These are phyloP conservation scores for Sapajus apella DNA, from an alignment of 2,113 vertebrate genomes.

Conservation along the genomic window DNA sequence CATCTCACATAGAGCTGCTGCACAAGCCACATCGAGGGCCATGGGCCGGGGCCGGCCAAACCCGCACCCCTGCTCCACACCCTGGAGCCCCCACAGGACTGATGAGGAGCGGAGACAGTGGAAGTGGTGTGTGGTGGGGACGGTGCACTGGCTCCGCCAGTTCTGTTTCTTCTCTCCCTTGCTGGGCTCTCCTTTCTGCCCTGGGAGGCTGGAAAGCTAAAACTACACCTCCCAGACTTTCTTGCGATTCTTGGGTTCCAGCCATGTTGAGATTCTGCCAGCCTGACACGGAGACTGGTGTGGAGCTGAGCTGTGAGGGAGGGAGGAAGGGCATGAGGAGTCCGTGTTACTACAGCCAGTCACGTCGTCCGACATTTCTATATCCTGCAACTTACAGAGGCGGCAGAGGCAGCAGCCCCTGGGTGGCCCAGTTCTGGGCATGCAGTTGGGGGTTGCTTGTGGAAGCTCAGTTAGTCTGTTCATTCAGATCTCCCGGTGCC, in stretches of 20 bases:
- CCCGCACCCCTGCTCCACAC: not conserved
- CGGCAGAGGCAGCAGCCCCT: not conserved
- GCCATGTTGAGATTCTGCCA: not conserved
- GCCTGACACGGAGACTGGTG: not conserved
- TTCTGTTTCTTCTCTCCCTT: no score
- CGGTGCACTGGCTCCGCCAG: rapidly evolving
- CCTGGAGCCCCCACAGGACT: no score
- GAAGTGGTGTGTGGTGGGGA: not conserved
- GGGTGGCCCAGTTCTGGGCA: rapidly evolving
- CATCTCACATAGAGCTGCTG: not conserved
- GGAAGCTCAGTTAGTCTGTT: not conserved
- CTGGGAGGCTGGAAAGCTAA: not conserved
- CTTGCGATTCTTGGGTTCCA: not conserved
- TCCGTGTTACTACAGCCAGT: not conserved
- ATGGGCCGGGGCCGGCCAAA: not conserved
- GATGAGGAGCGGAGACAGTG: no score
- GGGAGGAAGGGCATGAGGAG: not conserved
- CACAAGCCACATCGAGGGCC: not conserved
- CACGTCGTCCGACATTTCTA: not conserved
- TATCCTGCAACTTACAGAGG: not conserved
- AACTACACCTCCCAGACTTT: not conserved
- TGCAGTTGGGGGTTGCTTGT: no score
- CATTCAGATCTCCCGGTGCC: not conserved
- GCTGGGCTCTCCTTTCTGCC: not conserved
- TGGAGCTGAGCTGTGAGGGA: not conserved